Conservation (phyloP, 2,113 vertebrate genomes). For the Phaethornis superciliosus region DNA sequence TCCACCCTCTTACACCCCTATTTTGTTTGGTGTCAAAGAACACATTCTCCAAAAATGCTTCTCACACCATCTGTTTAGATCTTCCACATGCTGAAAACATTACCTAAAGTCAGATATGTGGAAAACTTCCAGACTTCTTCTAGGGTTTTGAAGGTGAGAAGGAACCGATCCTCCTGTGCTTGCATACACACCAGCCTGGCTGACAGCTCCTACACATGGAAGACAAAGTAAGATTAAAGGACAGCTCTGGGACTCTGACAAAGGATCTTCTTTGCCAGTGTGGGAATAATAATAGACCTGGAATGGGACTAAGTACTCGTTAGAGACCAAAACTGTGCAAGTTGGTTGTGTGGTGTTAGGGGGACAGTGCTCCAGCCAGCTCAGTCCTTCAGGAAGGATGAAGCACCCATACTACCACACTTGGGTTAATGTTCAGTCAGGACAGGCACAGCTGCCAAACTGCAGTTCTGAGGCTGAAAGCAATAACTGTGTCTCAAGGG, state of each 20-base stretch:
- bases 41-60: background rate
- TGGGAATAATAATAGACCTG: background rate
- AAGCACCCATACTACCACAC: background rate
- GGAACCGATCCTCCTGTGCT: constrained; percentile 87
- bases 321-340: background rate
- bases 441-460: background rate
- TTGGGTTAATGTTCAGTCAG: background rate
- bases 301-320: background rate
- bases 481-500: background rate
- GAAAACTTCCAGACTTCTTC: constrained; percentile 99
- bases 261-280: background rate
- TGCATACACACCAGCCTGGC: constrained; percentile 90
- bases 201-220: constrained; percentile 86
- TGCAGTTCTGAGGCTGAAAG: background rate
- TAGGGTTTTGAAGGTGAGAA: constrained; percentile 94
- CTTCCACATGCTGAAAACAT: background rate
- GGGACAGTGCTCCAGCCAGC: background rate
- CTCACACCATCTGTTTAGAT: background rate
- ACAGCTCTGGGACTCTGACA: background rate
- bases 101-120: constrained; percentile 93
- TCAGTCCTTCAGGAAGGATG: background rate
- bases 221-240: background rate
- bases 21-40: background rate
- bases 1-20: background rate
- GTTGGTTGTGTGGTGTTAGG: background rate